Percentiles rank a stretch among this genome's conserved stretches.
These are phyloP conservation scores for Peromyscus californicus DNA, from an alignment of 2,113 vertebrate species.

Conservation along the genomic window DNA sequence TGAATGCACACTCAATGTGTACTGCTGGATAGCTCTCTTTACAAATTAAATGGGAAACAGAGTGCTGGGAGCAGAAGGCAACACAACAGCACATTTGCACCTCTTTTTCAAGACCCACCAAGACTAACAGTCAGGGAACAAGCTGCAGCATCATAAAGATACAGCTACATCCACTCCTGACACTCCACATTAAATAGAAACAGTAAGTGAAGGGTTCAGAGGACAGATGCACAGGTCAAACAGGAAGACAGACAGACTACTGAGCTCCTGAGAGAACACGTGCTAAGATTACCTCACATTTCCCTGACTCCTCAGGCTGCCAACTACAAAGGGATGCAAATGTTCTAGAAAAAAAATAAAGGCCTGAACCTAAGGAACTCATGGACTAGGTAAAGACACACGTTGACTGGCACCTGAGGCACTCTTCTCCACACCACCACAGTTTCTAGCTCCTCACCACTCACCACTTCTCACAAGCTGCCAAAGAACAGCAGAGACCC, in stretches of 20 bases:
- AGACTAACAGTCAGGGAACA: not conserved
- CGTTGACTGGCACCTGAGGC: not conserved
- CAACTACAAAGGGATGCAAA: not conserved
- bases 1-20: not conserved
- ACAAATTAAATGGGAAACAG: not conserved
- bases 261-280: not conserved
- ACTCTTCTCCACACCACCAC: not conserved
- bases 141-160: not conserved
- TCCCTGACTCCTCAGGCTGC: not conserved
- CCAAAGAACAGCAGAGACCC: not conserved
- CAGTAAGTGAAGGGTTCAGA: not conserved
- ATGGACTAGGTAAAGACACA: not conserved
- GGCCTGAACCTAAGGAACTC: not conserved
- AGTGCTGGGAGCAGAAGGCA: not conserved
- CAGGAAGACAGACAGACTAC: not conserved
- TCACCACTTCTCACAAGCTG: not conserved
- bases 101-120: not conserved
- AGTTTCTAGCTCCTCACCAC: not conserved
- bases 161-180: not conserved
- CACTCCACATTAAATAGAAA: constrained; percentile 17
- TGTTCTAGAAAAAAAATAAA: not conserved
- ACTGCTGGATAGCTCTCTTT: not conserved
- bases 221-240: not conserved
- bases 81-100: not conserved
- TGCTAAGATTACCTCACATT: not conserved